phyloP scores from a whole-genome alignment of 2,888 invertebrate species.

The Ctenicera cuprea region DNA sequence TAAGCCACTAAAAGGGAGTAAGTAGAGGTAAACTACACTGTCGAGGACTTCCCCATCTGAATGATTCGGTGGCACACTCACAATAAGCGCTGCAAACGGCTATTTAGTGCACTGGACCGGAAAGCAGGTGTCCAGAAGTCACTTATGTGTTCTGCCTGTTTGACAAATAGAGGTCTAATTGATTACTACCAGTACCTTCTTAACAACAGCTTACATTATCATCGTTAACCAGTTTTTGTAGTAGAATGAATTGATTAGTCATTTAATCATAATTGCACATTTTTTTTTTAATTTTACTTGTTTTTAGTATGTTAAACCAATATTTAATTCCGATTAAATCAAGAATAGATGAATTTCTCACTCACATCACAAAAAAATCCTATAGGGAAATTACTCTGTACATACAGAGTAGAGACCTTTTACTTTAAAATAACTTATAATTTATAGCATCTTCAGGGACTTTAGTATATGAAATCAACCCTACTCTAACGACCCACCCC shows the following conservation, averaged over 20 bases:
- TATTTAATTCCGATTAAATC: background rate
- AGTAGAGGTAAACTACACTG: conserved; percentile 61
- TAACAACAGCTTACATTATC: conserved; percentile 34
- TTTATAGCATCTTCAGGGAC: conserved; percentile 37
- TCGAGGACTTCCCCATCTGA: conserved; percentile 62
- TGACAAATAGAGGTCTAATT: conserved; percentile 69
- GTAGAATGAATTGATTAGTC: conserved; percentile 30
- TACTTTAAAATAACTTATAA: conserved; percentile 7
- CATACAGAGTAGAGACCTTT: background rate
- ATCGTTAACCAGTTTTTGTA: conserved; percentile 38
- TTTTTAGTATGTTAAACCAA: no score
- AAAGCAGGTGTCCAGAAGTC: conserved; percentile 72
- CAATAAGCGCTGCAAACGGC: conserved; percentile 70
- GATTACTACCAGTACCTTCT: conserved; percentile 55
- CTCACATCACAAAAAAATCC: no score
- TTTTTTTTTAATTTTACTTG: background rate
- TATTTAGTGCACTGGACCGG: conserved; percentile 71
- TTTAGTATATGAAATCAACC: conserved; percentile 46
- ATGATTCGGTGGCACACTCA: conserved; percentile 68
- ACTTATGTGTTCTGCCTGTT: conserved; percentile 66
- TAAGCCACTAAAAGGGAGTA: conserved; percentile 58
- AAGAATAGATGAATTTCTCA: background rate
- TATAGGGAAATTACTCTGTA: no score
- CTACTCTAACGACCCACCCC: conserved; percentile 41
- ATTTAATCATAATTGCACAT: conserved; percentile 6